Evolutionary conservation across 2,888 invertebrate species (phyloP).

Genomic region (Monoplex corrugatus): DNA sequence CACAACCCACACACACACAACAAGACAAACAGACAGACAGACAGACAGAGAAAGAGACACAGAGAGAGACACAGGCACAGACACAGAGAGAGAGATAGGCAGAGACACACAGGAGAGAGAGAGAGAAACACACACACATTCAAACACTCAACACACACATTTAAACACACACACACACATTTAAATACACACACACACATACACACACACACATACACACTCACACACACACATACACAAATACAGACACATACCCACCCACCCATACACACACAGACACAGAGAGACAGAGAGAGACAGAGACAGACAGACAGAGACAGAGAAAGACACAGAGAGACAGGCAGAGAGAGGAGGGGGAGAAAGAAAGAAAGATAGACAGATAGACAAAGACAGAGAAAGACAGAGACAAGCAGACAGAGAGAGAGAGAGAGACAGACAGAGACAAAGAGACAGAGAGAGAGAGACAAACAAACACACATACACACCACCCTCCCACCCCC

Average conservation of each 20-base stretch:
- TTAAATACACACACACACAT: background rate
- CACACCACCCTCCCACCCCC: too few species aligned
- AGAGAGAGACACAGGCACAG: background rate
- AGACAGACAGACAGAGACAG: background rate
- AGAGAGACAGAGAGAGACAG: background rate
- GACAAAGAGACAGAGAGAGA: too few species aligned
- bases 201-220: background rate
- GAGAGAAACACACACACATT: background rate
- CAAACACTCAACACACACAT: too few species aligned
- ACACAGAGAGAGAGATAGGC: background rate
- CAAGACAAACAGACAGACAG: background rate
- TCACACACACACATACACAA: background rate
- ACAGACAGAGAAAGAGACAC: background rate
- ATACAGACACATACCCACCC: too few species aligned
- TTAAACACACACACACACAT: background rate
- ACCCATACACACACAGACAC: background rate
- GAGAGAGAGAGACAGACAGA: background rate
- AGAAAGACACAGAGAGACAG: background rate
- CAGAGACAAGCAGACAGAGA: background rate
- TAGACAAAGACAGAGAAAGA: background rate
- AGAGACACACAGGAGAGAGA: background rate
- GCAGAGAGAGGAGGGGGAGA: too few species aligned
- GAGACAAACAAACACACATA: too few species aligned
- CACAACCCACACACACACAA: background rate
- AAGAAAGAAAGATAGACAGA: background rate